These are phyloP conservation scores for Albula glossodonta DNA, from an alignment of 2,113 vertebrate species.

Conservation along the genomic window DNA sequence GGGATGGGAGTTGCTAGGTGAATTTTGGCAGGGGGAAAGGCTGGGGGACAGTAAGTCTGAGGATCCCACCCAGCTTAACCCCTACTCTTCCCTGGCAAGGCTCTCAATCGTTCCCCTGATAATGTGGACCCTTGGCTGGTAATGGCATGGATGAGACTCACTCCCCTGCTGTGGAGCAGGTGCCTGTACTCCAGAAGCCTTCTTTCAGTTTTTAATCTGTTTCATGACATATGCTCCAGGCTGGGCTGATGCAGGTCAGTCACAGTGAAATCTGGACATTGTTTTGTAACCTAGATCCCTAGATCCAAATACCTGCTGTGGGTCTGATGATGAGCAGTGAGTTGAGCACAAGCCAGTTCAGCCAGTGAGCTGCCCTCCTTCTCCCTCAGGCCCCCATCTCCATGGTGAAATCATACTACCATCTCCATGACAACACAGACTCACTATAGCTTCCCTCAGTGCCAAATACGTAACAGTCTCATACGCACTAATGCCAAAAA, in stretches of 20 bases:
- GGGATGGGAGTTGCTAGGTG: no score
- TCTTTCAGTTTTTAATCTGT: no score
- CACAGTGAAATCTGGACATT: neutral
- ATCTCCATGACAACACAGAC: constrained; percentile 69
- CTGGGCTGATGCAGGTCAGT: neutral
- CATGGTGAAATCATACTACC: constrained; percentile 68
- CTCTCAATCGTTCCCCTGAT: no score
- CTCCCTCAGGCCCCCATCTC: constrained; percentile 52
- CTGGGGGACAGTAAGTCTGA: no score
- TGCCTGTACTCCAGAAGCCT: no score
- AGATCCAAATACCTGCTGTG: neutral
- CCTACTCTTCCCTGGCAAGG: no score
- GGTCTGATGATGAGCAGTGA: neutral
- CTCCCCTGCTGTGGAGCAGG: no score
- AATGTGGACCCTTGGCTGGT: no score
- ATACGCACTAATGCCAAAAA: constrained; percentile 62
- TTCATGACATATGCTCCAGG: no score
- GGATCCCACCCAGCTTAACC: no score
- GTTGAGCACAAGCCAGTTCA: neutral
- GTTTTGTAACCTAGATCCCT: neutral
- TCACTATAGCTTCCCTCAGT: constrained; percentile 59
- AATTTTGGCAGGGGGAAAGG: no score
- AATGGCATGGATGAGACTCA: no score
- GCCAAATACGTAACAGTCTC: constrained; percentile 68
- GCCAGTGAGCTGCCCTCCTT: neutral